Conservation (phyloP, 1,140 invertebrate genomes). For the Drosophila sucinea region DNA sequence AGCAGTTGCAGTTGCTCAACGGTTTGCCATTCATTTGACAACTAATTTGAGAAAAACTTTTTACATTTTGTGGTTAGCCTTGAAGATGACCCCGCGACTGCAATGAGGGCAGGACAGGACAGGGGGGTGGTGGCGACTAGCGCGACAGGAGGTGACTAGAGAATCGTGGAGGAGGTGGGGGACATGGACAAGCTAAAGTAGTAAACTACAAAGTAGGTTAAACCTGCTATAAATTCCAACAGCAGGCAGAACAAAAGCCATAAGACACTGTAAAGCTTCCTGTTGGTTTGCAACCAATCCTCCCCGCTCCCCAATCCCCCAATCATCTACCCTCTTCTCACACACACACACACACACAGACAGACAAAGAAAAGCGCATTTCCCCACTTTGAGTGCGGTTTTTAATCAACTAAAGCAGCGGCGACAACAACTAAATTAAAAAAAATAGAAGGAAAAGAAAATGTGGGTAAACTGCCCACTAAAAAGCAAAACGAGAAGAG, state of each 20-base stretch:
- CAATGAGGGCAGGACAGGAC: neutral
- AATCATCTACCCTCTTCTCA: constrained; percentile 9
- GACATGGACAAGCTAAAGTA: constrained; percentile 9
- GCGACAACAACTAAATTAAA: constrained; percentile 68
- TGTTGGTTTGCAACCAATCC: neutral
- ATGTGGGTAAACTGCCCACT: constrained; percentile 48
- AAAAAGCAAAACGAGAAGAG: constrained; percentile 32
- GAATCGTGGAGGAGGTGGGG: neutral
- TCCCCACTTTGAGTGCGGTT: constrained; percentile 63
- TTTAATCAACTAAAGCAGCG: constrained; percentile 73
- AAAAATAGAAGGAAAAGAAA: constrained; percentile 8
- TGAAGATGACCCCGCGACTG: constrained; percentile 44
- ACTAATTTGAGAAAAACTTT: constrained; percentile 70
- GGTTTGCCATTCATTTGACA: constrained; percentile 66
- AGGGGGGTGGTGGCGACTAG: neutral
- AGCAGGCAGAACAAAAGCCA: constrained; percentile 65
- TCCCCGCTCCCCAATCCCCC: neutral
- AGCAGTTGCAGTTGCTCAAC: constrained; percentile 47
- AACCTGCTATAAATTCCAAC: constrained; percentile 77
- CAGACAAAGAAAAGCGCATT: constrained; percentile 54
- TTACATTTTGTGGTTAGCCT: constrained; percentile 54
- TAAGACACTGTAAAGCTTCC: constrained; percentile 56
- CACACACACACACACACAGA: constrained; percentile 7
- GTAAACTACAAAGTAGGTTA: constrained; percentile 60
- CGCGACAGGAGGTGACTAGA: constrained; percentile 1